Evolutionary conservation across 2,797 vertebrate genomes (phyloP).

Genomic region (Tangara arthus): DNA sequence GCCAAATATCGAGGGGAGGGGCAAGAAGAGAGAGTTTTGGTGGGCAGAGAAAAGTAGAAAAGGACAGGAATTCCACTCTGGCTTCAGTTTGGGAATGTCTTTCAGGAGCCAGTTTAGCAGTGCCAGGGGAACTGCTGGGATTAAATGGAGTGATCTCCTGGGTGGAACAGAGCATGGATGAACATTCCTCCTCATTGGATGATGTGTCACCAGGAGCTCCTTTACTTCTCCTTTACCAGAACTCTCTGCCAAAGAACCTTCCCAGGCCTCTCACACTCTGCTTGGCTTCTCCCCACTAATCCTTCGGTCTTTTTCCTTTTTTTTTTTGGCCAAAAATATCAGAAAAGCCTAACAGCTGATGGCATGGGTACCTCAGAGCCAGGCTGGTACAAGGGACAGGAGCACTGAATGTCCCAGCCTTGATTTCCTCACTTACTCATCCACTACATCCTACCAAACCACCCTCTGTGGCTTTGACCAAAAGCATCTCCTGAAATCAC

Average conservation of each 20-base stretch:
- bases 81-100: neutral
- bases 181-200: neutral
- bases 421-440: neutral
- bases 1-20: neutral
- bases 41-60: neutral
- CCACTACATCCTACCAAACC: neutral
- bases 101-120: neutral
- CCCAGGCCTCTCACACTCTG: neutral
- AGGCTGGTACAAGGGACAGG: neutral
- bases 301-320: neutral
- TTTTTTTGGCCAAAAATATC: neutral
- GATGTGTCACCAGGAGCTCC: neutral
- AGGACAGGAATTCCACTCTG: neutral
- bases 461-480: neutral
- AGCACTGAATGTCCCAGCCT: neutral
- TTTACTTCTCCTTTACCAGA: neutral
- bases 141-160: neutral
- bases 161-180: neutral
- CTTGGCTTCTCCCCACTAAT: neutral
- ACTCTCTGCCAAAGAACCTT: neutral
- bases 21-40: neutral
- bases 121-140: neutral
- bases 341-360: neutral
- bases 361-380: neutral
- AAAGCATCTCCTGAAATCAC: neutral